Evolutionary conservation across 2,113 vertebrate genomes (phyloP).

Genomic region (Hystrix brachyura): DNA sequence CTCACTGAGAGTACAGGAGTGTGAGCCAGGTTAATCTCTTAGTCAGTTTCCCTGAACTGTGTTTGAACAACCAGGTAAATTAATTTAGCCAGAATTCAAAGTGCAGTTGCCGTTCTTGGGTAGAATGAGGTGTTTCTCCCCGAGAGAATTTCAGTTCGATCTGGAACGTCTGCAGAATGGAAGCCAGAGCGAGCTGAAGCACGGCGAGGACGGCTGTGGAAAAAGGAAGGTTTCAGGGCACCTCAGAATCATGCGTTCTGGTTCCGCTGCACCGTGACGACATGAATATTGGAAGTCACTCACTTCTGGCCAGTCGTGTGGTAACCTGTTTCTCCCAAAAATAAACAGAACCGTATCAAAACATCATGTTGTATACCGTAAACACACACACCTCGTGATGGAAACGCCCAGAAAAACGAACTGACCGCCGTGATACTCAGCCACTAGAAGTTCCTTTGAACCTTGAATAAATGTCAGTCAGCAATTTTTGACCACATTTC

Average conservation of each 20-base stretch:
- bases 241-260: neutral
- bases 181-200: neutral
- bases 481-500: neutral
- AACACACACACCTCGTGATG: neutral
- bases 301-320: neutral
- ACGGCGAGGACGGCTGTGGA: neutral
- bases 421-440: neutral
- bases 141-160: neutral
- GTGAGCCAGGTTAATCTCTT: neutral
- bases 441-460: neutral
- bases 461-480: neutral
- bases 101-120: neutral
- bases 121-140: neutral
- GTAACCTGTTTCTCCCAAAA: neutral
- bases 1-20: neutral
- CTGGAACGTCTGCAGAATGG: neutral
- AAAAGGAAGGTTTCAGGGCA: neutral
- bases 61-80: neutral
- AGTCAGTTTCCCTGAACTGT: neutral
- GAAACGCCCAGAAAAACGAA: neutral
- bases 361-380: neutral
- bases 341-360: neutral
- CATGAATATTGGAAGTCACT: neutral
- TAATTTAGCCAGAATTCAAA: neutral
- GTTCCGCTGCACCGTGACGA: neutral